These are phyloP conservation scores for Casuarius casuarius DNA, from an alignment of 2,113 vertebrate species.

Conservation along the genomic window DNA sequence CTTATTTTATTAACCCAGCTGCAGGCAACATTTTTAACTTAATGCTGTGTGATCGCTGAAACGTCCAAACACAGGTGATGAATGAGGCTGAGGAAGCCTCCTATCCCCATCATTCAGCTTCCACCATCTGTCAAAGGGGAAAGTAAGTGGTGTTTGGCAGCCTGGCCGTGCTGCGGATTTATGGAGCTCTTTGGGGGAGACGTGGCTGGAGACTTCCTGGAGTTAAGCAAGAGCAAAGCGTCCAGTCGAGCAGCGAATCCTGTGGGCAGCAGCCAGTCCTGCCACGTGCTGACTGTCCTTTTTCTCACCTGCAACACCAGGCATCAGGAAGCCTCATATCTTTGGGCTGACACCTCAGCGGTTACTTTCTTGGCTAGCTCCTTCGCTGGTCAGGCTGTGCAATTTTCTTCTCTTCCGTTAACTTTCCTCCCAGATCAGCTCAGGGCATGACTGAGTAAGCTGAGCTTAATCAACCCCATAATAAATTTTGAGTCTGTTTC, in stretches of 20 bases:
- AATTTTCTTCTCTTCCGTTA: neutral
- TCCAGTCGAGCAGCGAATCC: neutral
- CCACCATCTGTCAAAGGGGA: neutral
- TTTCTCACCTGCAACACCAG: neutral
- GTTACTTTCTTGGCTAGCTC: neutral
- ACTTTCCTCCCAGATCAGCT: neutral
- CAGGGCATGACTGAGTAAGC: neutral
- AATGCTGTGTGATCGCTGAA: neutral
- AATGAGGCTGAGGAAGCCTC: neutral
- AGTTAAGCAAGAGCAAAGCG: neutral
- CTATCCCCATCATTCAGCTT: neutral
- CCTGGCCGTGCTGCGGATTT: neutral
- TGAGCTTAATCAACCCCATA: constrained; percentile 4
- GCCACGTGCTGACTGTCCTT: rapidly evolving
- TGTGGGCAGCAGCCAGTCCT: neutral
- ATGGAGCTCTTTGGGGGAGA: neutral
- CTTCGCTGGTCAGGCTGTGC: neutral
- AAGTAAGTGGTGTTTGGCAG: neutral
- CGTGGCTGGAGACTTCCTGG: neutral
- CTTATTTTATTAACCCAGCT: neutral
- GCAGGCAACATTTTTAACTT: neutral
- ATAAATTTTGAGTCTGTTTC: neutral
- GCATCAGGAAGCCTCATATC: neutral
- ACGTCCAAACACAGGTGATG: neutral
- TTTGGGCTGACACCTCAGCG: neutral